phyloP scores from a whole-genome alignment of 2,888 invertebrate species.

The Standfussiana lucernea region DNA sequence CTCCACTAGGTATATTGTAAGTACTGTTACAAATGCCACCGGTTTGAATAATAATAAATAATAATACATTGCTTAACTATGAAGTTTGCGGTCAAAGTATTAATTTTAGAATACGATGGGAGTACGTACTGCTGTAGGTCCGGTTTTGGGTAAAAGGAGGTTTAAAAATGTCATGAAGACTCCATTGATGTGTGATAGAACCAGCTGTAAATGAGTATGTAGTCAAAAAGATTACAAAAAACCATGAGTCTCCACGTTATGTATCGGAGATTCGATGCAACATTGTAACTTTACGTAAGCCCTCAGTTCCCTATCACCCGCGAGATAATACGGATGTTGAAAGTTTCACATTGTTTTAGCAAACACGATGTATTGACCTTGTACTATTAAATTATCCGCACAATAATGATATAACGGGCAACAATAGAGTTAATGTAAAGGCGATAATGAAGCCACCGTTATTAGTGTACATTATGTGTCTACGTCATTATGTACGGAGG shows the following conservation, averaged over 20 bases:
- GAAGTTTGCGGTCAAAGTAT: not conserved
- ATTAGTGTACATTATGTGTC: constrained; percentile 47
- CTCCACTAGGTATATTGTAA: constrained; percentile 10
- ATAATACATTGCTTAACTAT: not conserved
- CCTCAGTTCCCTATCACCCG: not conserved
- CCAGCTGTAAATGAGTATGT: not conserved
- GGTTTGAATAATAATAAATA: not conserved
- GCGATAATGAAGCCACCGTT: constrained; percentile 50
- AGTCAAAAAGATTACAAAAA: not conserved
- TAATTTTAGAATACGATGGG: not conserved
- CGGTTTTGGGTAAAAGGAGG: no score
- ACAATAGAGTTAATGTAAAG: constrained; percentile 57
- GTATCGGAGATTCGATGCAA: not conserved
- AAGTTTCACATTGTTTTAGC: constrained; percentile 34
- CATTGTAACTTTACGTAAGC: not conserved
- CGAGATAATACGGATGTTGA: constrained; percentile 23
- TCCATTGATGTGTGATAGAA: not conserved
- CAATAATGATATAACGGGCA: constrained; percentile 46
- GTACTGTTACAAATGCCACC: not conserved
- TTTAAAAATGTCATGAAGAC: not conserved
- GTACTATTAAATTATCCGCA: constrained; percentile 50
- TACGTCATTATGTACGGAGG: constrained; percentile 25
- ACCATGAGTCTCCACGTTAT: not conserved
- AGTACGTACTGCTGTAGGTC: no score
- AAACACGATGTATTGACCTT: constrained; percentile 31